Base-by-base conservation (phyloP, 2,113 vertebrate genomes). In the Cheilinus undulatus region DNA sequence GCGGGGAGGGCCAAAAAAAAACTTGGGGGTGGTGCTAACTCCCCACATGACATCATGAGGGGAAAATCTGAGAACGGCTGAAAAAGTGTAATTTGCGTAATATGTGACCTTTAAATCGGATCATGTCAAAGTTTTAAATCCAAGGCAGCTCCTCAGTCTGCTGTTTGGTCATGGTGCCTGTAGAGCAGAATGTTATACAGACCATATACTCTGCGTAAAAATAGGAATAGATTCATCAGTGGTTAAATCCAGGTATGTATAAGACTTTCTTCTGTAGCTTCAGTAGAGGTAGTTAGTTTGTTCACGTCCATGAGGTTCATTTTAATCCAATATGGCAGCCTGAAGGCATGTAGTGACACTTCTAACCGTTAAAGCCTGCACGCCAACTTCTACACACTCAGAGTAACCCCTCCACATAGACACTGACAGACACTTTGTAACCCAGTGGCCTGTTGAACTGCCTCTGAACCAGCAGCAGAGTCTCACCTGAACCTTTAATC, bases 401-500 rank as follows among this genome's bases (percentile, higher is more conserved):
- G 32, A 32, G 12, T 17, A 11, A n/a, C 26, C 30, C 30, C 6
- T 9, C 6, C 30, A 32, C 30, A 32, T 60, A 65, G 58, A 65
- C 26, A 57, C 1, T 23, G 14, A 30, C 34, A 34, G 13, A 20
- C 14, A n/a, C 27, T 32, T 28, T 53, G 57, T 72, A 69, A 60
- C 71, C 66, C 52, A 42, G 50, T 67, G 67, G 46, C 49, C 36
- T 49, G 34, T 32, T 72, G 72, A 51, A 66, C 69, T 26, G 51
- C 14, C 53, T 32, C 1, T 85, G 76, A 83, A 73, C 61, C 52
- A 53, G 15, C 14, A 52, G 5, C 1, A 50, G 8, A 9, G 27
- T 73, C 40, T 43, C 51, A 79, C 61, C 72, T 82, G 58, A 67
- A 75, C 81, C 56, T 62, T 50, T 75, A 67, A 79, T 79, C 75